These are phyloP conservation scores for Apotomis turbidana DNA, from an alignment of 2,888 invertebrate genomes.

Conservation along the genomic window DNA sequence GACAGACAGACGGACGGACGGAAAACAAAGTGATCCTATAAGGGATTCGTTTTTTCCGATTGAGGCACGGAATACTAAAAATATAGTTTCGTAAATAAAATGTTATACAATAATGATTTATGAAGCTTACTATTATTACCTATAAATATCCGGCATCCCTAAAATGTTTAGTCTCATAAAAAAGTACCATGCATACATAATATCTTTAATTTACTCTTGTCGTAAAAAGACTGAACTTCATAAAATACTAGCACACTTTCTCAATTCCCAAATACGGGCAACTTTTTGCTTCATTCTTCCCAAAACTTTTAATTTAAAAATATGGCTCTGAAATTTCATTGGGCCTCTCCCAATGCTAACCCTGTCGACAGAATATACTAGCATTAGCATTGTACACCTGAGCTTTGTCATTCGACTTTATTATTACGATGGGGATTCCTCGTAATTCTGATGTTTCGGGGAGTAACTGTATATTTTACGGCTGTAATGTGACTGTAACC, in stretches of 20 bases:
- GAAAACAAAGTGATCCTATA: no score
- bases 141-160: not conserved
- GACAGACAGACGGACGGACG: no score
- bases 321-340: slow-evolving; percentile 33
- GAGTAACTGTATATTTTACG: slow-evolving; percentile 51
- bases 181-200: not conserved
- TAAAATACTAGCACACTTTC: slow-evolving; percentile 11
- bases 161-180: not conserved
- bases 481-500: slow-evolving; percentile 24
- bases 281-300: slow-evolving; percentile 5
- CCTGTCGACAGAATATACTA: slow-evolving; percentile 46
- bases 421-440: slow-evolving; percentile 52
- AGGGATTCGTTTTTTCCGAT: no score
- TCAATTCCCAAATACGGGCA: slow-evolving; percentile 1
- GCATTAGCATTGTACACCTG: slow-evolving; percentile 56
- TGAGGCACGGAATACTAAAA: no score
- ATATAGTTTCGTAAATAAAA: no score
- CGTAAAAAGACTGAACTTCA: slow-evolving; percentile 7
- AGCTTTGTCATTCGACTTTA: slow-evolving; percentile 55
- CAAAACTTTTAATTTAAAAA: slow-evolving; percentile 11
- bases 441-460: slow-evolving; percentile 31
- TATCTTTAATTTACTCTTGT: not conserved
- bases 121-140: no score
- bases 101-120: no score
- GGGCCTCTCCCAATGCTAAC: slow-evolving; percentile 42